Evolutionary conservation across 2,888 invertebrate genomes (phyloP).

Genomic region (Epirrhoe tristata): DNA sequence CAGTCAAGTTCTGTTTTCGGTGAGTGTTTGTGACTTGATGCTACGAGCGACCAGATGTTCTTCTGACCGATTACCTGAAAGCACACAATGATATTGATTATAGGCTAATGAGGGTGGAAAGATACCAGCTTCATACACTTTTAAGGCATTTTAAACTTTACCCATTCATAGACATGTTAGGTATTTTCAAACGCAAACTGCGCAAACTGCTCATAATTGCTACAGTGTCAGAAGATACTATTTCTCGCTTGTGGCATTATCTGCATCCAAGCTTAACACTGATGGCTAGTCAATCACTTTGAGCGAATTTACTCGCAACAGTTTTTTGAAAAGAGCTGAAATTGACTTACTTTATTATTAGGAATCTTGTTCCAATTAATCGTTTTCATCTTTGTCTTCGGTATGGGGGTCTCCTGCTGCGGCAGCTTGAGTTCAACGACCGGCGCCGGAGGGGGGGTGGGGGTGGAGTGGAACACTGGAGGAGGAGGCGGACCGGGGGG

Average conservation of each 20-base stretch:
- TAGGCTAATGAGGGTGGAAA: no score
- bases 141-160: no score
- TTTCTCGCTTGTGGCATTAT: no score
- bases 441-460: slow-evolving; percentile 71
- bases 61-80: slow-evolving; percentile 93
- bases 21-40: slow-evolving; percentile 92
- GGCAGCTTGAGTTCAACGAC: slow-evolving; percentile 87
- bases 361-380: slow-evolving; percentile 99
- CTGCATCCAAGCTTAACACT: no score
- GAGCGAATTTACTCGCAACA: no score
- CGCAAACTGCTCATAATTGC: not conserved
- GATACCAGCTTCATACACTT: no score
- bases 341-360: slow-evolving; percentile 89
- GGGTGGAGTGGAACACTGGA: slow-evolving; percentile 73
- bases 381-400: slow-evolving; percentile 98
- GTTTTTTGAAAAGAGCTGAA: no score
- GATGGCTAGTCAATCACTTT: no score
- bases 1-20: slow-evolving; percentile 95
- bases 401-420: slow-evolving; percentile 96
- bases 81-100: not conserved
- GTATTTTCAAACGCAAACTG: no score
- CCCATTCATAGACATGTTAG: no score
- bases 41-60: slow-evolving; percentile 97
- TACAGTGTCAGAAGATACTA: not conserved
- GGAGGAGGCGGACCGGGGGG: slow-evolving; percentile 75